These are phyloP conservation scores for Spialia ferax DNA, from an alignment of 2,888 invertebrate species.

Conservation along the genomic window DNA sequence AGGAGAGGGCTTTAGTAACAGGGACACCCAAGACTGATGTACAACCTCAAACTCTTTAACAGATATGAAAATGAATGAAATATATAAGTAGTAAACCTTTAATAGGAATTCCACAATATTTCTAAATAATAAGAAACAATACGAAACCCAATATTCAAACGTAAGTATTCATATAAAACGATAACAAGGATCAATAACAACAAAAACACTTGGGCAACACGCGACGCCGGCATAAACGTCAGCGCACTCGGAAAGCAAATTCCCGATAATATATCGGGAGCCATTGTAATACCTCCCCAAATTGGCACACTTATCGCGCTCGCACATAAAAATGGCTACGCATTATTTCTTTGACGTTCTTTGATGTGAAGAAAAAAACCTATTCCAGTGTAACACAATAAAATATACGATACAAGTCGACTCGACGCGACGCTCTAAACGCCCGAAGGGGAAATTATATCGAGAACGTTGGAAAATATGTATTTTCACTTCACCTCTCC, in stretches of 20 bases:
- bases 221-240: constrained; percentile 11
- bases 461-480: constrained; percentile 39
- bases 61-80: too few species aligned
- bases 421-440: constrained; percentile 49
- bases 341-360: constrained; percentile 63
- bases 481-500: constrained; percentile 29
- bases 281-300: constrained; percentile 38
- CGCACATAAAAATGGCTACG: constrained; percentile 46
- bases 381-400: constrained; percentile 65
- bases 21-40: too few species aligned
- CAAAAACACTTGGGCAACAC: constrained; percentile 5
- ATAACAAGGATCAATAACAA: not conserved
- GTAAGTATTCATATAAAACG: not conserved
- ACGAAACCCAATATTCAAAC: not conserved
- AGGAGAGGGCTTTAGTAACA: too few species aligned
- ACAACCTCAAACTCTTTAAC: too few species aligned
- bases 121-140: not conserved
- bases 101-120: too few species aligned
- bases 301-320: constrained; percentile 43
- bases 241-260: constrained; percentile 11
- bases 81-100: too few species aligned
- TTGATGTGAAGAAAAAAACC: constrained; percentile 62
- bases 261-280: constrained; percentile 26
- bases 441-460: constrained; percentile 44
- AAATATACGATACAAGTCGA: constrained; percentile 58